phyloP scores from a whole-genome alignment of 1,140 invertebrate genomes.

The Platorchestia sp. region DNA sequence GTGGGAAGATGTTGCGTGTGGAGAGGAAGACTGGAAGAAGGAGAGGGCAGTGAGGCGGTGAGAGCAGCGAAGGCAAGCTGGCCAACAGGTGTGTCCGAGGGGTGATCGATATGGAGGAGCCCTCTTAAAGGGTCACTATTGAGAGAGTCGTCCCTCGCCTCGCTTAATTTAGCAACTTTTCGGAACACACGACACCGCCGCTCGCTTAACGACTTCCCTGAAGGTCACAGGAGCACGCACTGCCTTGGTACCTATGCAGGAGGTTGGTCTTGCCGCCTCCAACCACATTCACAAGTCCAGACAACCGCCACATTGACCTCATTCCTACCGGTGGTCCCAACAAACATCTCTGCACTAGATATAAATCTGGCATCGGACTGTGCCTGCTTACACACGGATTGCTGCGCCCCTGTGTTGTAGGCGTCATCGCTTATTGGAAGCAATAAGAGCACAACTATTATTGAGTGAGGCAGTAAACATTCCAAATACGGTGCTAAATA shows the following conservation, averaged over 20 bases:
- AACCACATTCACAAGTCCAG: no score
- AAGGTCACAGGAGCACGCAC: neutral
- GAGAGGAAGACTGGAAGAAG: neutral
- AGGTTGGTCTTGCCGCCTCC: no score
- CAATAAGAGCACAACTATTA: no score
- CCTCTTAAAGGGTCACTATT: constrained; percentile 42
- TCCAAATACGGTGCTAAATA: no score
- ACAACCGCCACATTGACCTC: neutral
- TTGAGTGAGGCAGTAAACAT: no score
- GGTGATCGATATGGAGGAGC: constrained; percentile 25
- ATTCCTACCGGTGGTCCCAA: neutral
- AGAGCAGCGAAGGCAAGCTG: neutral
- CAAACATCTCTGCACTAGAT: neutral
- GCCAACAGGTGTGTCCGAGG: constrained; percentile 30
- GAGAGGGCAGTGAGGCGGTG: neutral
- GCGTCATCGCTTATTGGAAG: no score
- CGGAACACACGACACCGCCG: neutral
- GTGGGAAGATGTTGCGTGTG: neutral
- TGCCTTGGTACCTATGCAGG: neutral
- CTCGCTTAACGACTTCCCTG: constrained; percentile 8
- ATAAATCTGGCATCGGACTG: no score
- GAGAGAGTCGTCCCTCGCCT: constrained; percentile 4
- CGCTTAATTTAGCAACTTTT: constrained; percentile 23
- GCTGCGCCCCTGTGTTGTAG: no score
- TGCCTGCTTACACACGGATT: no score